A percentile compares a stretch with the other conserved stretches of the same genome.
These are phyloP conservation scores for Neelides sp. DNA, from an alignment of 1,140 invertebrate genomes.

Conservation along the genomic window DNA sequence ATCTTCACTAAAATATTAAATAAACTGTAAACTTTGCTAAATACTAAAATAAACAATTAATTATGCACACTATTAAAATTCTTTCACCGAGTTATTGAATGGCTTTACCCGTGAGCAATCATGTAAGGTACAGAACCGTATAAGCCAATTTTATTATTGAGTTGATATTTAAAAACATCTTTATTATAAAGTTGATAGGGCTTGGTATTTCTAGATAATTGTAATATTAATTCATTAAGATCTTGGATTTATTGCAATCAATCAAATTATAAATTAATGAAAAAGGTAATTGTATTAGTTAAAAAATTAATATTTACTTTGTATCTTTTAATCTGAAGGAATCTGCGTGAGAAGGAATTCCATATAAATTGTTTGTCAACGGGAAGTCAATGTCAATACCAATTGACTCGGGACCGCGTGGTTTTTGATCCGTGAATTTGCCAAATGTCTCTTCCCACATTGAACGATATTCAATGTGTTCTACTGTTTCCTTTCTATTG, in stretches of 20 bases:
- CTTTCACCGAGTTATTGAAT: too few relatives aligned
- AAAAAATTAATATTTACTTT: constrained; percentile 46
- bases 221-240: too few relatives aligned
- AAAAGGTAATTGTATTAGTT: too few relatives aligned
- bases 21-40: neutral
- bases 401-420: constrained; percentile 81
- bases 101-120: constrained; percentile 75
- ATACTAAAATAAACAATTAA: too few relatives aligned
- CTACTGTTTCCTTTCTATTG: too few relatives aligned
- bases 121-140: constrained; percentile 92
- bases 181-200: constrained; percentile 95
- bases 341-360: constrained; percentile 95
- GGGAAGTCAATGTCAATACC: constrained; percentile 90
- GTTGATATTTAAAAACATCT: constrained; percentile 97
- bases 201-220: constrained; percentile 54
- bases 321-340: constrained; percentile 74
- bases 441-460: constrained; percentile 97
- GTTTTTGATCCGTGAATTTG: constrained; percentile 82
- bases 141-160: constrained; percentile 85
- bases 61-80: too few relatives aligned
- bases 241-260: too few relatives aligned
- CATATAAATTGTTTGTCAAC: constrained; percentile 82
- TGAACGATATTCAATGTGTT: too few relatives aligned
- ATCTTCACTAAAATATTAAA: constrained; percentile 46
- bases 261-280: too few relatives aligned